Evolutionary conservation across 2,113 vertebrate species (phyloP), one percentile per base, ranked within the genome.

Genomic region (Rhagologus leucostigma): DNA sequence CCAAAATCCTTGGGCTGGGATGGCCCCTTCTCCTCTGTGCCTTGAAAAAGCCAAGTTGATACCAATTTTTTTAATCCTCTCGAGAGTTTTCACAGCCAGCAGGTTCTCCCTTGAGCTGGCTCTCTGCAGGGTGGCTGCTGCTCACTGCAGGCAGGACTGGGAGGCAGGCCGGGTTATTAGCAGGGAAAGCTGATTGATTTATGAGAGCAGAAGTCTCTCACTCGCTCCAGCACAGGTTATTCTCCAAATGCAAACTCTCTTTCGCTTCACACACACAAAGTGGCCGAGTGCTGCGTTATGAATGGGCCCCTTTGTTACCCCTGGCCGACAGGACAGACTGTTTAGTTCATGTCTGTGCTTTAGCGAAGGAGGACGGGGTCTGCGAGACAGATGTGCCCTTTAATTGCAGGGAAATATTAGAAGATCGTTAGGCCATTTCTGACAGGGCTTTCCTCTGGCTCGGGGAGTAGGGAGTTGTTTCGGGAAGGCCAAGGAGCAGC

Each of bases 331-430:
- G 95, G 97, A 98, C 98, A 98, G 98, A 98, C 97, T 98, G 98
- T 98, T 98, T 98, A 97, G 97, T 98, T 98, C 98, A 97, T 98
- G 98, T 98, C 98, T 98, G 98, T 97, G 95, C 95, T 81, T 95
- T 67, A 89, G 96, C 77, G 49, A 83, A 98, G 97, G 97, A 97
- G 97, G 95, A 97, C 93, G 63, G 95, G 97, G 98, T 97, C 98
- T 98, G 98, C 64, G 96, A 98, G 98, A 97, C 98, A 98, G 98
- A 98, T 98, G 98, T 98, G 98, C 97, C 95, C 97, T 98, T 98
- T 98, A 98, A 98, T 98, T 98, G 97, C 97, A 90, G 96, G 97
- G 98, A 98, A 98, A 98, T 98, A 98, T 98, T 98, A 98, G 98
- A 98, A 97, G 98, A 98, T 98, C 79, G 93, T 98, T 98, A 98